phyloP scores from a whole-genome alignment of 92 coral and sea anemone genomes.

The Parazoanthus darwini region DNA sequence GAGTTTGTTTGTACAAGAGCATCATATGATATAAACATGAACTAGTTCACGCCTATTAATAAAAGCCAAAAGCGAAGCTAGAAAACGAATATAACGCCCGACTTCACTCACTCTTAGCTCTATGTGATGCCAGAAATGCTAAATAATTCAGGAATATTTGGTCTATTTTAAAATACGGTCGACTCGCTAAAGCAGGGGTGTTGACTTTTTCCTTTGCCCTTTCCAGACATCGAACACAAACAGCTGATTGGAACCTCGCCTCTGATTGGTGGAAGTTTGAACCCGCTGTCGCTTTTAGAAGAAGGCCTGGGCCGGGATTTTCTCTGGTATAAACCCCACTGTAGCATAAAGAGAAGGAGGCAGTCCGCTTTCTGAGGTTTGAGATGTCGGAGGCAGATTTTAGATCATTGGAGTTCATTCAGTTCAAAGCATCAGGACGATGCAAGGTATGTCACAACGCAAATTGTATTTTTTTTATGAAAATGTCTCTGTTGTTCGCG shows the following conservation, averaged over 20 bases:
- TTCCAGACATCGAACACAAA: conserved; percentile 5
- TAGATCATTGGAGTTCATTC: conserved; percentile 61
- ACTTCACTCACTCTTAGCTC: not conserved
- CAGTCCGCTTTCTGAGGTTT: not conserved
- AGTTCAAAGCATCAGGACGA: conserved; percentile 29
- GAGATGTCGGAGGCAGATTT: conserved; percentile 66
- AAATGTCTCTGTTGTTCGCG: not conserved
- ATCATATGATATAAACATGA: too few relatives aligned
- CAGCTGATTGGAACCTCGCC: not conserved
- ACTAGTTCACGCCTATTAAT: not conserved
- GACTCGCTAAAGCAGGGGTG: not conserved
- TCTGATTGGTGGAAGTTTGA: conserved; percentile 20
- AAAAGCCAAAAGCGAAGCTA: not conserved
- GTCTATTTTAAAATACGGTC: not conserved
- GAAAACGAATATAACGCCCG: not conserved
- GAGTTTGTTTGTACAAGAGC: not conserved
- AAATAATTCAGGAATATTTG: conserved; percentile 1
- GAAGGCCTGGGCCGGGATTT: conserved; percentile 23
- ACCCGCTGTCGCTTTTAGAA: not conserved
- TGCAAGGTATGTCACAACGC: not conserved
- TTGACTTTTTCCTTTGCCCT: not conserved
- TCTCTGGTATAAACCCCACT: not conserved
- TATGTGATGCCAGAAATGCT: not conserved
- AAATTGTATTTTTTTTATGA: not conserved
- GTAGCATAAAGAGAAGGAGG: not conserved